A percentile compares a stretch with the other conserved stretches of the same genome.
Evolutionary conservation across 2,888 invertebrate genomes (phyloP).

Genomic region (Rhamnusium bicolor): DNA sequence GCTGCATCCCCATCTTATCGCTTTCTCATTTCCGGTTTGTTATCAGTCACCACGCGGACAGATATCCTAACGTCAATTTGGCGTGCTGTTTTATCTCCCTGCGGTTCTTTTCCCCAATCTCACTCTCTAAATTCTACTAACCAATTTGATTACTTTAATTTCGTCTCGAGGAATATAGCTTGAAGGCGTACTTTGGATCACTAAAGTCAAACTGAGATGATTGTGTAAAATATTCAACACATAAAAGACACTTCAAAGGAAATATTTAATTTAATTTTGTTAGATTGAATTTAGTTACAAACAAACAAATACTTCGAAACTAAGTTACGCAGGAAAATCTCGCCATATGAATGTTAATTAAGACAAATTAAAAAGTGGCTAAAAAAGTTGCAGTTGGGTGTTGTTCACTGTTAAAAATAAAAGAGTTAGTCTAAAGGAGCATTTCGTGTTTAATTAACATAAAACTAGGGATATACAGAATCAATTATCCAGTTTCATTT

Average conservation of each 20-base stretch:
- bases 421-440: background rate
- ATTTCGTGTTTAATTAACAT: background rate
- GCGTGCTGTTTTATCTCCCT: slow-evolving; percentile 46
- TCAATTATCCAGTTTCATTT: no score
- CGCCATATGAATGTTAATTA: background rate
- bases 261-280: slow-evolving; percentile 23
- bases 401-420: no score
- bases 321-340: background rate
- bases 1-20: slow-evolving; percentile 58
- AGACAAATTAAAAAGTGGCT: background rate
- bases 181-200: slow-evolving; percentile 48
- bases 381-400: background rate
- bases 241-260: slow-evolving; percentile 32
- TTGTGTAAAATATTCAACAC: slow-evolving; percentile 51
- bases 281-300: slow-evolving; percentile 1
- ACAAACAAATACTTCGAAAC: background rate
- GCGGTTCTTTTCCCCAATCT: slow-evolving; percentile 46
- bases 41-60: slow-evolving; percentile 54
- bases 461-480: no score
- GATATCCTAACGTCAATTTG: slow-evolving; percentile 49
- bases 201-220: slow-evolving; percentile 35
- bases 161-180: slow-evolving; percentile 46
- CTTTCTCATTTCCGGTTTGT: slow-evolving; percentile 59
- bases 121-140: slow-evolving; percentile 52
- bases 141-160: slow-evolving; percentile 58